Conservation (phyloP, 2,888 invertebrate species). For the Papilio gigon region DNA sequence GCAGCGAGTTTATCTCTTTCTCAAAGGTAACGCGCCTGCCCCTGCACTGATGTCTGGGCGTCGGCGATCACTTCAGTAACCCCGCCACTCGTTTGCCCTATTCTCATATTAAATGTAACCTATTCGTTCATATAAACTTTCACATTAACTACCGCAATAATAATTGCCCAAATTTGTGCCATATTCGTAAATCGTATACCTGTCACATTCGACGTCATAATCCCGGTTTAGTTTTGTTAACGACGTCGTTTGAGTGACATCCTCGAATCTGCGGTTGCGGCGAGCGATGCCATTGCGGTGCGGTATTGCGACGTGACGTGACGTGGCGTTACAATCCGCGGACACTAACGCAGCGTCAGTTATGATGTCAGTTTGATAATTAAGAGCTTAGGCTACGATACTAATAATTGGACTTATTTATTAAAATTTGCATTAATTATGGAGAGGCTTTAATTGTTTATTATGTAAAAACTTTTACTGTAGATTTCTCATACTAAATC, state of each 20-base stretch:
- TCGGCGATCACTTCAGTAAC: too few relatives aligned
- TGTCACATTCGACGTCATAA: slow-evolving; percentile 1
- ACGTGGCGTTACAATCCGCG: slow-evolving; percentile 16
- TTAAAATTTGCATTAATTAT: not conserved
- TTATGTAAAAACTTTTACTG: too few relatives aligned
- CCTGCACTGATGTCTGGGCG: too few relatives aligned
- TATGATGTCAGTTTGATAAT: slow-evolving; percentile 10
- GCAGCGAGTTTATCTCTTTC: too few relatives aligned
- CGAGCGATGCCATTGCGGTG: slow-evolving; percentile 44
- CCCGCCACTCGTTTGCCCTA: too few relatives aligned
- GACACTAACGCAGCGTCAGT: slow-evolving; percentile 14
- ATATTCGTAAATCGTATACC: not conserved
- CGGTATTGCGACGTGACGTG: slow-evolving; percentile 44
- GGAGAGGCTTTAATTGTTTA: too few relatives aligned
- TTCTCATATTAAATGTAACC: too few relatives aligned
- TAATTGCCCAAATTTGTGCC: not conserved
- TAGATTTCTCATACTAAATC: too few relatives aligned
- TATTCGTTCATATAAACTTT: too few relatives aligned
- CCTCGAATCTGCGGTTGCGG: slow-evolving; percentile 44
- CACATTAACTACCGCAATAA: slow-evolving; percentile 4
- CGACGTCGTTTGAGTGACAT: slow-evolving; percentile 47
- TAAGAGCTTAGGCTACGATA: not conserved
- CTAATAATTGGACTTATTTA: not conserved
- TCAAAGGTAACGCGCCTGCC: too few relatives aligned
- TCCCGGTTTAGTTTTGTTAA: slow-evolving; percentile 41